A percentile compares a stretch with the other conserved stretches of the same genome.
phyloP scores from a whole-genome alignment of 2,888 invertebrate genomes.

The Xestoiulus laeticollis region DNA sequence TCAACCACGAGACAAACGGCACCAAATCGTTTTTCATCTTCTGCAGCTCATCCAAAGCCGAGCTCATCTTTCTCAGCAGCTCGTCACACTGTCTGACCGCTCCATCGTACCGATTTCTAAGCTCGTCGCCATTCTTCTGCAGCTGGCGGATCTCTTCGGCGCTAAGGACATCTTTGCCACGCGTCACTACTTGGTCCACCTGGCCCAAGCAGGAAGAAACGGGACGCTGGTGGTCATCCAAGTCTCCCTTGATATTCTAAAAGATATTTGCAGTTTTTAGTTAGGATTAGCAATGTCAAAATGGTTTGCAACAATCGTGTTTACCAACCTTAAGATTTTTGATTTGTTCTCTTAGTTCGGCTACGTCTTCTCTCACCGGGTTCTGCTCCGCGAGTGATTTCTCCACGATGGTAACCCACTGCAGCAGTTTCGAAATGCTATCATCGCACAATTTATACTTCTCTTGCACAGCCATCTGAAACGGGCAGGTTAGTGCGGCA shows the following conservation, averaged over 20 bases:
- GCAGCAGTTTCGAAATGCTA: conserved; percentile 81
- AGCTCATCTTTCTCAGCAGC: conserved; percentile 77
- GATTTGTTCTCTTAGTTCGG: conserved; percentile 87
- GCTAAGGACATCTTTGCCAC: conserved; percentile 90
- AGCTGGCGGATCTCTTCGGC: conserved; percentile 88
- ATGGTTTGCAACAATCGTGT: neutral
- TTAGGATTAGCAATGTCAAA: too few species aligned
- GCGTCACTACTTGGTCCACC: conserved; percentile 86
- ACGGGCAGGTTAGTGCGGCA: conserved; percentile 12
- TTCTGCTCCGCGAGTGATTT: conserved; percentile 84
- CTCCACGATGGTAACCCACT: conserved; percentile 88
- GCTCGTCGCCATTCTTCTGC: conserved; percentile 84
- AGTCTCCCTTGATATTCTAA: conserved; percentile 87
- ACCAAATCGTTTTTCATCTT: conserved; percentile 81
- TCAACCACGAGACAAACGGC: conserved; percentile 85
- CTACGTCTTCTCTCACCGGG: conserved; percentile 84
- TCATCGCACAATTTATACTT: conserved; percentile 92
- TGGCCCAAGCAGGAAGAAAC: conserved; percentile 88
- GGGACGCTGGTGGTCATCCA: conserved; percentile 84
- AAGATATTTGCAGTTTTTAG: conserved; percentile 56
- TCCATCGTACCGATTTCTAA: conserved; percentile 84
- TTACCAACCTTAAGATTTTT: conserved; percentile 81
- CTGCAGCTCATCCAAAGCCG: conserved; percentile 86
- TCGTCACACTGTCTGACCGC: conserved; percentile 82
- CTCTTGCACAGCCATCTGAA: conserved; percentile 92